Conservation (phyloP, 2,113 vertebrate species). For the Ardeotis arabs region DNA sequence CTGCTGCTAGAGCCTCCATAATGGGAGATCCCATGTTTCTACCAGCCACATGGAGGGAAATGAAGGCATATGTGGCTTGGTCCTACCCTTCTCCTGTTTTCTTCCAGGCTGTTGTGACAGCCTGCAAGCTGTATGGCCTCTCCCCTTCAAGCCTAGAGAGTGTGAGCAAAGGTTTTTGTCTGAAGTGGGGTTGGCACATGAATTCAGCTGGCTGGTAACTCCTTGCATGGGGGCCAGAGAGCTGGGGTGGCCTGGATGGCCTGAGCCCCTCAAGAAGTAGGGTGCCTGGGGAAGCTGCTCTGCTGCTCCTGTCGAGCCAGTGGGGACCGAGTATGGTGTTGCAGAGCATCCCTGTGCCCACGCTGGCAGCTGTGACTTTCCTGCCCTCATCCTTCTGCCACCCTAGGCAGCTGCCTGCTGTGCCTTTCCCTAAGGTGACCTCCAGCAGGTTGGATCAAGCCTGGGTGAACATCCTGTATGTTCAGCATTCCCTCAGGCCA, state of each 20-base stretch:
- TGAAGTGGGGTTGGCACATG: neutral
- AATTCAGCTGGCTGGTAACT: neutral
- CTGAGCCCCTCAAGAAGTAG: neutral
- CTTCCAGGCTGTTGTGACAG: neutral
- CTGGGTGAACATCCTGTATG: neutral
- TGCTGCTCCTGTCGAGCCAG: neutral
- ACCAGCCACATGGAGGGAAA: neutral
- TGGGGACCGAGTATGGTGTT: neutral
- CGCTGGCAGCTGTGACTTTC: neutral
- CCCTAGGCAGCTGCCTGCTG: neutral
- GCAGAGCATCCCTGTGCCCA: neutral
- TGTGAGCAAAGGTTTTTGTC: neutral
- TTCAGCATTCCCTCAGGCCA: neutral
- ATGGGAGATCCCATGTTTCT: neutral
- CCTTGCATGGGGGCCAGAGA: neutral
- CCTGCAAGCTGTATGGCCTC: neutral
- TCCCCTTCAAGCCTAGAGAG: neutral
- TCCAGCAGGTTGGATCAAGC: neutral
- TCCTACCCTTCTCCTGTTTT: neutral
- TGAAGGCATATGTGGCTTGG: accelerated
- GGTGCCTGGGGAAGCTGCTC: neutral
- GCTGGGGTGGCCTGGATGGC: accelerated
- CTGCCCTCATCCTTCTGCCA: neutral
- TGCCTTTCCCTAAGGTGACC: neutral
- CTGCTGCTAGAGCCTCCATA: neutral